Evolutionary conservation across 2,797 vertebrate genomes (phyloP).

Genomic region (Gallinago nigripennis): DNA sequence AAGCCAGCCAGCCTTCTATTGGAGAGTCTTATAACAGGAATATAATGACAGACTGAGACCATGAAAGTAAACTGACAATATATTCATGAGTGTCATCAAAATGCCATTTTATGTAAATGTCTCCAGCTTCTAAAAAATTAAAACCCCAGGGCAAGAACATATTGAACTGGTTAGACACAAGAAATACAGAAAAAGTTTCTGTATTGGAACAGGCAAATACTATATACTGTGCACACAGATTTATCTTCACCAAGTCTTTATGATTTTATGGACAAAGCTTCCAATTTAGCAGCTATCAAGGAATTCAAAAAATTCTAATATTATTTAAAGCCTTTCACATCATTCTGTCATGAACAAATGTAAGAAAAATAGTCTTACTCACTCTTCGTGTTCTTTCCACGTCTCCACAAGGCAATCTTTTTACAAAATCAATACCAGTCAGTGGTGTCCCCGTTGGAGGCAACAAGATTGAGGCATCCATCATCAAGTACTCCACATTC

Average conservation of each 20-base stretch:
- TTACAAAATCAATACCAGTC: conserved; percentile 97
- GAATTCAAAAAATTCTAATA: not conserved
- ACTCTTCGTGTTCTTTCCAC: conserved; percentile 95
- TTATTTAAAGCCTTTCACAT: not conserved
- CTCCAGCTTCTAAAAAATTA: not conserved
- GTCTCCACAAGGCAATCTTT: conserved; percentile 94
- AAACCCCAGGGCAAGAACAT: not conserved
- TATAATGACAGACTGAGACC: not conserved
- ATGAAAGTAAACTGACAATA: not conserved
- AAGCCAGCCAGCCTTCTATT: not conserved
- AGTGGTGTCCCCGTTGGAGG: conserved; percentile 96
- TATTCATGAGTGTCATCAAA: not conserved
- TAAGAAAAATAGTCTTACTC: conserved; percentile 32
- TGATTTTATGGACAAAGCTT: not conserved
- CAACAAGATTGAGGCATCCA: conserved; percentile 96
- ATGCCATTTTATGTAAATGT: not conserved
- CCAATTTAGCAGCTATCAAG: not conserved
- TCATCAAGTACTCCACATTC: conserved; percentile 99
- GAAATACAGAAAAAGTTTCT: not conserved
- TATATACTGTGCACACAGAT: not conserved
- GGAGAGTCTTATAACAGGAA: not conserved
- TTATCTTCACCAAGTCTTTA: not conserved
- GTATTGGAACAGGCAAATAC: not conserved
- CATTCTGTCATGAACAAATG: not conserved
- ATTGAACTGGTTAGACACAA: not conserved